Percentiles rank a stretch among this genome's conserved stretches.
Conservation (phyloP, 2,113 vertebrate species). For the Gorsachius goisagi region DNA sequence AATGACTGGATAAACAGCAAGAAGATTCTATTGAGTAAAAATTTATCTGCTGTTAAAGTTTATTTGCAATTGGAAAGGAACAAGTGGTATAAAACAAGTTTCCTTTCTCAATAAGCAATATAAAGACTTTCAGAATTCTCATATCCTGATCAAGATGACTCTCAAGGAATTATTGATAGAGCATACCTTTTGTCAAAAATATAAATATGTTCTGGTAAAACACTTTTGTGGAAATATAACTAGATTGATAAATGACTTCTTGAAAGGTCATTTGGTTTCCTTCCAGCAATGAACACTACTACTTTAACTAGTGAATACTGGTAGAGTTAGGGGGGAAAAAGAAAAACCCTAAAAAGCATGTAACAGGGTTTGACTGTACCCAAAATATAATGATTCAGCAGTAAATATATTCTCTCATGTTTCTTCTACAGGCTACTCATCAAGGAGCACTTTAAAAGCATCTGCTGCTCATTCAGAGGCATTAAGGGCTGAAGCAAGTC, state of each 20-base stretch:
- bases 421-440: slow-evolving; percentile 11
- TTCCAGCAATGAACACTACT: neutral
- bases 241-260: neutral
- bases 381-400: neutral
- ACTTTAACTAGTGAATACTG: neutral
- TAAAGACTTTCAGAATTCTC: neutral
- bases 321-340: neutral
- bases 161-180: neutral
- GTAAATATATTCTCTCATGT: neutral
- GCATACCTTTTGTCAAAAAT: neutral
- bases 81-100: neutral
- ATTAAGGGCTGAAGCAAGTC: neutral
- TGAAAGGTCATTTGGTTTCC: neutral
- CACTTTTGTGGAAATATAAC: neutral
- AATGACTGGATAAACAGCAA: neutral
- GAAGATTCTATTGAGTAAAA: neutral
- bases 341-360: neutral
- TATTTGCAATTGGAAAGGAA: neutral
- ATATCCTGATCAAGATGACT: neutral
- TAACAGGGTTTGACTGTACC: neutral
- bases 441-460: slow-evolving; percentile 15
- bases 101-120: neutral
- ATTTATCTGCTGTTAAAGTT: neutral
- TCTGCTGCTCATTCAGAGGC: neutral
- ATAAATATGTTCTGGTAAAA: neutral